These are phyloP conservation scores for Micropterix aruncella DNA, from an alignment of 2,888 invertebrate species.

Conservation along the genomic window DNA sequence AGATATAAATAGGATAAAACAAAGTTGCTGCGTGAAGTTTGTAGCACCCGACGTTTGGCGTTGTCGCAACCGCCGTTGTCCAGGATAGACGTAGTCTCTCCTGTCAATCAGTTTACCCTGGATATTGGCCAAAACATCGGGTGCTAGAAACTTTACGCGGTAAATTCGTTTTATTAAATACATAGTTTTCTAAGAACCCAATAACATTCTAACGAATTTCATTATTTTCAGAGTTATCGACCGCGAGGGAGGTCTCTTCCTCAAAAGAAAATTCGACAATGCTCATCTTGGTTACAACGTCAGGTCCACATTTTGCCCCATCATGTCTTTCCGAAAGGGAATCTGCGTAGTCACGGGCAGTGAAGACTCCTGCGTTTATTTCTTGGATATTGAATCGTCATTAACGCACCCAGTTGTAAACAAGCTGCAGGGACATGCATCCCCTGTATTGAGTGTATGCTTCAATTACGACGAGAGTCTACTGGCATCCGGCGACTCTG, in stretches of 20 bases:
- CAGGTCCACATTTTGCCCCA: constrained; percentile 71
- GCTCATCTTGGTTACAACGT: constrained; percentile 44
- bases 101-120: no score
- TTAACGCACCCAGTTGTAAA: constrained; percentile 40
- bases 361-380: constrained; percentile 67
- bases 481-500: constrained; percentile 69
- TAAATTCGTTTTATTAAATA: no score
- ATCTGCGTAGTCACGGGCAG: constrained; percentile 69
- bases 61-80: no score
- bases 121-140: no score
- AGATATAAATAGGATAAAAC: no score
- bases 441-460: constrained; percentile 68
- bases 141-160: no score
- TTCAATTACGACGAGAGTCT: constrained; percentile 83
- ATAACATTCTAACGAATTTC: no score
- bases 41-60: no score
- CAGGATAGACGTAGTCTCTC: no score
- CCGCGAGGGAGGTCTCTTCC: constrained; percentile 48
- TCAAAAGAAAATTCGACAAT: constrained; percentile 52
- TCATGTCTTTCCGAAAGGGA: constrained; percentile 70
- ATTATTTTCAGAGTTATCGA: constrained; percentile 52
- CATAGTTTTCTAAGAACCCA: no score
- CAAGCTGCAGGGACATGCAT: constrained; percentile 58
- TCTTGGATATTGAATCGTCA: constrained; percentile 55
- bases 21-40: no score